Conservation (phyloP, 2,113 vertebrate genomes). For the Sarotherodon lohbergeri region DNA sequence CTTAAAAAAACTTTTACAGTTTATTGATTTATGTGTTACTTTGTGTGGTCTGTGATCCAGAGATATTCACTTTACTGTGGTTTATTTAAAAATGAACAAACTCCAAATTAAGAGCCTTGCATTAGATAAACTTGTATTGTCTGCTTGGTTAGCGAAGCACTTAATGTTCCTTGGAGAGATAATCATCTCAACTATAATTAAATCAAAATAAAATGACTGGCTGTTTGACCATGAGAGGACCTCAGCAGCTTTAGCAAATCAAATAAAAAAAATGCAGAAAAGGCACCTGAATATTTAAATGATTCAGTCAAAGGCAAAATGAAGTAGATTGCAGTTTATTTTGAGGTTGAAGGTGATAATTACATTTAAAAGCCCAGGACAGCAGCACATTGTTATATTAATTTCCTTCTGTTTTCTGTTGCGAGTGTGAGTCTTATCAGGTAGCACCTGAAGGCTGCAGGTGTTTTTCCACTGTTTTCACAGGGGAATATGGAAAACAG, state of each 20-base stretch:
- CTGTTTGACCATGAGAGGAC: neutral
- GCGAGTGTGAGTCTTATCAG: neutral
- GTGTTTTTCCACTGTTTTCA: neutral
- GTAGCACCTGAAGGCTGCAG: neutral
- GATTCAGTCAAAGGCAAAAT: neutral
- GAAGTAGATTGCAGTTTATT: neutral
- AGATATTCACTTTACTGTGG: neutral
- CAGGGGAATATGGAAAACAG: neutral
- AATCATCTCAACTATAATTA: neutral
- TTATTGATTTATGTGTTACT: fast-evolving
- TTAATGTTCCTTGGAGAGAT: neutral
- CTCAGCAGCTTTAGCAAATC: neutral
- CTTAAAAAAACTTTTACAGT: fast-evolving
- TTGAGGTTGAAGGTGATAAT: neutral
- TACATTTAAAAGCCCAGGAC: neutral
- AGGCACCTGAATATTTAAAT: neutral
- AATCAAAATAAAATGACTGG: neutral
- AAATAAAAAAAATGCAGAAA: fast-evolving
- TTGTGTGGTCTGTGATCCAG: neutral
- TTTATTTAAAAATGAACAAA: neutral
- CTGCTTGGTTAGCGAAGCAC: neutral
- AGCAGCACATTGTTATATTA: neutral
- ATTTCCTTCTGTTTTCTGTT: neutral
- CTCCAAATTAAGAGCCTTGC: neutral
- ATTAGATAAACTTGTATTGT: fast-evolving